Conservation (phyloP, 1,140 invertebrate genomes). For the Tribolium madens region DNA sequence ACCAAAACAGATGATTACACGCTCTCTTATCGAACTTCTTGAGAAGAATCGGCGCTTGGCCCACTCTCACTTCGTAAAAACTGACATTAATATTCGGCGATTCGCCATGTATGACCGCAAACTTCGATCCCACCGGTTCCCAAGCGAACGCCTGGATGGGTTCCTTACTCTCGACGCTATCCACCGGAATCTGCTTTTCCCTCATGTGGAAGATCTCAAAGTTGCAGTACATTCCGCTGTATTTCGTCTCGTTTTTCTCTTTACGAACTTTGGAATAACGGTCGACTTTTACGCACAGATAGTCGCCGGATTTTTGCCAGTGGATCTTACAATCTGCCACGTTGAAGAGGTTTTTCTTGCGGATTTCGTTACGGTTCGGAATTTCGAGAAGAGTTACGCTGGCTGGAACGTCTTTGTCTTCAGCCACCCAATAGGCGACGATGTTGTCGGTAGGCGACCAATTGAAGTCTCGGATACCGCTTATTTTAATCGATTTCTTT, state of each 20-base stretch:
- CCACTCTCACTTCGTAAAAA: constrained; percentile 92
- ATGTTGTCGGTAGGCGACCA: constrained; percentile 98
- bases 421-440: constrained; percentile 98
- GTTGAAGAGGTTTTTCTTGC: constrained; percentile 97
- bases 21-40: constrained; percentile 93
- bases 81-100: constrained; percentile 89
- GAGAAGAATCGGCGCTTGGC: constrained; percentile 86
- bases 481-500: constrained; percentile 94
- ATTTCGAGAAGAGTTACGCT: constrained; percentile 87
- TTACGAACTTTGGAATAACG: constrained; percentile 95
- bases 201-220: constrained; percentile 99
- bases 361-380: constrained; percentile 89
- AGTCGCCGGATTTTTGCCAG: constrained; percentile 99
- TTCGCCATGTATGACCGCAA: constrained; percentile 96
- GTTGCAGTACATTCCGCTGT: constrained; percentile 97
- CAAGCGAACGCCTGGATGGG: constrained; percentile 96
- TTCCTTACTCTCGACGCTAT: constrained; percentile 95
- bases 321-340: constrained; percentile 98
- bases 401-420: constrained; percentile 93
- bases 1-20: constrained; percentile 97
- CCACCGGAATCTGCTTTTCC: constrained; percentile 98
- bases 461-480: constrained; percentile 93
- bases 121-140: constrained; percentile 97
- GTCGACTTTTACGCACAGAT: constrained; percentile 98
- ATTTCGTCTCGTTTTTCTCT: constrained; percentile 92